Percentiles rank a stretch among this genome's conserved stretches.
Conservation (phyloP, 2,797 vertebrate genomes). For the Numenius phaeopus region DNA sequence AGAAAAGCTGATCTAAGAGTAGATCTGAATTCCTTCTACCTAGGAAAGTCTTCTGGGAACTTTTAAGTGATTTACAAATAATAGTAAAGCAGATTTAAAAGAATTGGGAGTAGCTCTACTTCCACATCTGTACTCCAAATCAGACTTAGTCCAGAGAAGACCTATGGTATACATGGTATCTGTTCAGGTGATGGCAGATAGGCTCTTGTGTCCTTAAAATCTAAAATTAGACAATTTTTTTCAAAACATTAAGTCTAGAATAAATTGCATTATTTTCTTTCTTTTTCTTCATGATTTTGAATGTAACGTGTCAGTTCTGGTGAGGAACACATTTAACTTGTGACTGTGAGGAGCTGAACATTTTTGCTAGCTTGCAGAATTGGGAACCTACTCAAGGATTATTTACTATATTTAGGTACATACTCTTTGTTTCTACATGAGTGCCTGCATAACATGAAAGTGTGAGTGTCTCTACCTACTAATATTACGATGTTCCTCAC, state of each 20-base stretch:
- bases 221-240: neutral
- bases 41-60: neutral
- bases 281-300: neutral
- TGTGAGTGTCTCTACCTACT: neutral
- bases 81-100: neutral
- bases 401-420: constrained; percentile 41
- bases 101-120: neutral
- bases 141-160: neutral
- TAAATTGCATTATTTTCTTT: neutral
- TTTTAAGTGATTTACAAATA: neutral
- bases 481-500: constrained; percentile 10
- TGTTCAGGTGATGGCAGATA: neutral
- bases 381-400: neutral
- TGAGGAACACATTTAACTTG: neutral
- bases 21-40: neutral
- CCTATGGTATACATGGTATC: neutral
- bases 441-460: neutral
- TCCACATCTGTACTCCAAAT: neutral
- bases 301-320: neutral
- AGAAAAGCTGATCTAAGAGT: neutral
- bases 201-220: neutral
- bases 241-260: neutral
- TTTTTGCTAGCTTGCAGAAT: neutral
- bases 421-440: neutral
- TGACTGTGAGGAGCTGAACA: neutral